phyloP scores from a whole-genome alignment of 2,113 vertebrate genomes.

The Guaruba guarouba region DNA sequence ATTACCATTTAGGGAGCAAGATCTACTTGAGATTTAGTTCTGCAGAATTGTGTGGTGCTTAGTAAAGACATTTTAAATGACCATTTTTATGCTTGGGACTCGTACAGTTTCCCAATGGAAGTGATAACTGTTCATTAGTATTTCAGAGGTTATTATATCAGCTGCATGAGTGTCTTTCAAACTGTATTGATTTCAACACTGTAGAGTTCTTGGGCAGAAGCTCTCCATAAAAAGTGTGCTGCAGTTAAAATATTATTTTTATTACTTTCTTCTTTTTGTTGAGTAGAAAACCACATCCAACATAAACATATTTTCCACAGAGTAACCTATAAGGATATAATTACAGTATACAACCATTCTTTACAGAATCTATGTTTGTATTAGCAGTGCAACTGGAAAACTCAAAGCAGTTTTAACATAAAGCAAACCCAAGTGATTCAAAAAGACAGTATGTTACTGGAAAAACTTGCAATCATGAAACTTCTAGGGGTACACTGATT shows the following conservation, averaged over 20 bases:
- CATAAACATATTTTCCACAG: not conserved
- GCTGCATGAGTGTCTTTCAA: slow-evolving; percentile 40
- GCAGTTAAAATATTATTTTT: not conserved
- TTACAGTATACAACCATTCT: not conserved
- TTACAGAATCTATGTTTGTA: not conserved
- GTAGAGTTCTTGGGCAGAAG: not conserved
- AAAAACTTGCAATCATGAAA: not conserved
- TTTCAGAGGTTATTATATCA: slow-evolving; percentile 48
- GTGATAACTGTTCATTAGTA: slow-evolving; percentile 51
- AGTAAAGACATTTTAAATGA: slow-evolving; percentile 60
- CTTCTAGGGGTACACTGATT: not conserved
- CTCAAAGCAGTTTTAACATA: not conserved
- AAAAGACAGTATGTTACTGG: not conserved
- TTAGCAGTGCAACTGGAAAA: not conserved
- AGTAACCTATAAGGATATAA: not conserved
- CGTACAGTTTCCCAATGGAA: slow-evolving; percentile 4
- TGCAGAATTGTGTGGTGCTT: slow-evolving; percentile 37
- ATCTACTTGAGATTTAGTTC: slow-evolving; percentile 31
- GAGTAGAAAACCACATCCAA: not conserved
- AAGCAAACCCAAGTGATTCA: not conserved
- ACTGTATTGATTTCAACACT: slow-evolving; percentile 24
- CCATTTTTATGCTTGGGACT: slow-evolving; percentile 35
- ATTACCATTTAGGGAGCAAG: slow-evolving; percentile 61
- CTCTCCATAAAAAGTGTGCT: not conserved
- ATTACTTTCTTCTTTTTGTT: not conserved